Percentiles rank a stretch among this genome's conserved stretches.
Evolutionary conservation across 2,797 vertebrate species (phyloP).

Genomic region (Channa striata): DNA sequence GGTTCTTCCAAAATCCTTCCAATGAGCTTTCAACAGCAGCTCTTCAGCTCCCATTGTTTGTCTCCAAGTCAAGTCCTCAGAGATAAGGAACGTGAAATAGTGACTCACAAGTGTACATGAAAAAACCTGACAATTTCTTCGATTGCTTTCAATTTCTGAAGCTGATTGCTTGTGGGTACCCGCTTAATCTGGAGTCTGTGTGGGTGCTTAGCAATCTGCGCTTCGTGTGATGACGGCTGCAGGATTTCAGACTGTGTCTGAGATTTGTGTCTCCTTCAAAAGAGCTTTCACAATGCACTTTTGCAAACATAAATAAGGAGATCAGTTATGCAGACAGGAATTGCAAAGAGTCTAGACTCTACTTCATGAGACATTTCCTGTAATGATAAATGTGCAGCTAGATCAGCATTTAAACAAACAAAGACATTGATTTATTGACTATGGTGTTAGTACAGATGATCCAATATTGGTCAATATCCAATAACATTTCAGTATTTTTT

Average conservation of each 20-base stretch:
- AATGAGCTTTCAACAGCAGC: neutral
- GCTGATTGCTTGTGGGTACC: too few relatives aligned
- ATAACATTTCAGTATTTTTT: too few relatives aligned
- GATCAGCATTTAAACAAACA: too few relatives aligned
- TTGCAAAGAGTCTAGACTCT: too few relatives aligned
- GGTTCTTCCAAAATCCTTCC: constrained; percentile 19
- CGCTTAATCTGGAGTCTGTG: constrained; percentile 2
- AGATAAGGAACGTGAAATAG: neutral
- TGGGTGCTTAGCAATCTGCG: neutral
- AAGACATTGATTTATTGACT: too few relatives aligned
- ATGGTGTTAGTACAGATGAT: too few relatives aligned
- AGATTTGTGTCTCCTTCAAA: neutral
- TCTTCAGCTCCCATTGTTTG: constrained; percentile 18
- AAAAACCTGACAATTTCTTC: constrained; percentile 25
- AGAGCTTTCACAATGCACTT: neutral
- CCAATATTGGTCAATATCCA: too few relatives aligned
- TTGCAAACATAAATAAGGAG: neutral
- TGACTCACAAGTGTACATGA: constrained; percentile 24
- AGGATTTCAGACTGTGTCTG: neutral
- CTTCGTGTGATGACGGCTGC: constrained; percentile 17
- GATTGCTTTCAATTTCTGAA: constrained; percentile 25
- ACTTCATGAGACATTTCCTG: too few relatives aligned
- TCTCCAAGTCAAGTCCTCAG: constrained; percentile 12
- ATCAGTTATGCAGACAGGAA: too few relatives aligned
- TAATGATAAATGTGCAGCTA: too few relatives aligned